These are phyloP conservation scores for Microtus obscurus DNA, from an alignment of 2,797 vertebrate genomes.

Conservation along the genomic window DNA sequence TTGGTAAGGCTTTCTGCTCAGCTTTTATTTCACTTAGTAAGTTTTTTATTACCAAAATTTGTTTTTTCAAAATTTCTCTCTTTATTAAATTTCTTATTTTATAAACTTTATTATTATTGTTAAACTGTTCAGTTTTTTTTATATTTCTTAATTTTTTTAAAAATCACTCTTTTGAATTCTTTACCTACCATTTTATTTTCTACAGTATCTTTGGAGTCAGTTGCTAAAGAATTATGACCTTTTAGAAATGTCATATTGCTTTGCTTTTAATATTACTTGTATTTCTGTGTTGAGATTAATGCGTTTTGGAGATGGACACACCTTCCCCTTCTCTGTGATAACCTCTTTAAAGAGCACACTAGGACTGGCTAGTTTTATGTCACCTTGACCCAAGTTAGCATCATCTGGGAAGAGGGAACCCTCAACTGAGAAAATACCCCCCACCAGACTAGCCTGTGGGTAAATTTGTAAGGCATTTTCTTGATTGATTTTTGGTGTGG, in stretches of 20 bases:
- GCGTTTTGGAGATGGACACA: neutral
- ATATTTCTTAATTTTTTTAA: neutral
- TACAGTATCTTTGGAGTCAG: neutral
- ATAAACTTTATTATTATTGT: neutral
- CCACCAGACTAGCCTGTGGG: neutral
- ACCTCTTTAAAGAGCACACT: neutral
- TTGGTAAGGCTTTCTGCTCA: neutral
- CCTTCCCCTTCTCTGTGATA: neutral
- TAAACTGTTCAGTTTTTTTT: neutral
- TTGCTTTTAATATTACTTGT: neutral
- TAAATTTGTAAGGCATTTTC: neutral
- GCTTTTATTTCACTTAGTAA: neutral
- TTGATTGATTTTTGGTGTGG: neutral
- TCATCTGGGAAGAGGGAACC: neutral
- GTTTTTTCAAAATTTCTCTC: neutral
- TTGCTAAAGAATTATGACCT: neutral
- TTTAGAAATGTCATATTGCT: neutral
- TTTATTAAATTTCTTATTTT: neutral
- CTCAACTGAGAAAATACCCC: neutral
- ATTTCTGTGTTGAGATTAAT: neutral
- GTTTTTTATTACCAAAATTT: neutral
- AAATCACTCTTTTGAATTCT: neutral
- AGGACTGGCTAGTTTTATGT: neutral
- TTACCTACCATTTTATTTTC: neutral
- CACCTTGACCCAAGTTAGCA: neutral